These are phyloP conservation scores for Drosophila algonquin DNA, from an alignment of 2,888 invertebrate species.

Conservation along the genomic window DNA sequence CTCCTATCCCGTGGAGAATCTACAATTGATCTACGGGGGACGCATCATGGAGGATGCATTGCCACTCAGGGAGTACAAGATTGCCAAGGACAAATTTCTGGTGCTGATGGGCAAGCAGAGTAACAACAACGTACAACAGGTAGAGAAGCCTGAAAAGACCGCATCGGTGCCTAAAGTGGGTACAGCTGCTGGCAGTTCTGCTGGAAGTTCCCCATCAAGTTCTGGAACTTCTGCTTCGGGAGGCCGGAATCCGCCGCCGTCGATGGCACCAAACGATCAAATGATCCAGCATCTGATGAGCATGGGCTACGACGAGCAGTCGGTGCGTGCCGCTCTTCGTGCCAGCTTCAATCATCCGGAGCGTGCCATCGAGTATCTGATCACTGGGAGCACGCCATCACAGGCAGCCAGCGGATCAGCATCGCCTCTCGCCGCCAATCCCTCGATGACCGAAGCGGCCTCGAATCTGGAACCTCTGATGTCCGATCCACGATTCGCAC, in stretches of 20 bases:
- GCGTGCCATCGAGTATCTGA: slow-evolving; percentile 97
- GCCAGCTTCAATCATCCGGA: slow-evolving; percentile 99
- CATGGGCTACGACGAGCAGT: slow-evolving; percentile 94
- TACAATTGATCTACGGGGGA: slow-evolving; percentile 96
- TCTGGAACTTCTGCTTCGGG: not conserved
- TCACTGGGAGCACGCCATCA: slow-evolving; percentile 92
- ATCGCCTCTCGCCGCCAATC: not conserved
- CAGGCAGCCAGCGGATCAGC: not conserved
- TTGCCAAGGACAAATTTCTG: slow-evolving; percentile 97
- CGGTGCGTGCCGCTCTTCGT: slow-evolving; percentile 94
- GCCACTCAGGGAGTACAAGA: slow-evolving; percentile 92
- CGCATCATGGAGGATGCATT: slow-evolving; percentile 95
- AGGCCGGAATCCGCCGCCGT: slow-evolving; percentile 29
- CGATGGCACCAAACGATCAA: slow-evolving; percentile 56
- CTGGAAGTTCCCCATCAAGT: not conserved
- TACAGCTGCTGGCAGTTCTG: not conserved
- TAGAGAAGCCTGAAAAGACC: slow-evolving; percentile 1
- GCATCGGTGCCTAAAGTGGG: slow-evolving; percentile 2
- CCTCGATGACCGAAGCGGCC: not conserved
- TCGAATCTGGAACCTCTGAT: slow-evolving; percentile 87
- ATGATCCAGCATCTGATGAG: slow-evolving; percentile 65
- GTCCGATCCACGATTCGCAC: slow-evolving; percentile 95
- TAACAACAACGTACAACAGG: not conserved
- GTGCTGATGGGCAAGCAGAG: slow-evolving; percentile 92
- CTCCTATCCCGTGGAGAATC: slow-evolving; percentile 89